These are phyloP conservation scores for Ictidomys tridecemlineatus DNA, from an alignment of 2,113 vertebrate species.

Conservation along the genomic window DNA sequence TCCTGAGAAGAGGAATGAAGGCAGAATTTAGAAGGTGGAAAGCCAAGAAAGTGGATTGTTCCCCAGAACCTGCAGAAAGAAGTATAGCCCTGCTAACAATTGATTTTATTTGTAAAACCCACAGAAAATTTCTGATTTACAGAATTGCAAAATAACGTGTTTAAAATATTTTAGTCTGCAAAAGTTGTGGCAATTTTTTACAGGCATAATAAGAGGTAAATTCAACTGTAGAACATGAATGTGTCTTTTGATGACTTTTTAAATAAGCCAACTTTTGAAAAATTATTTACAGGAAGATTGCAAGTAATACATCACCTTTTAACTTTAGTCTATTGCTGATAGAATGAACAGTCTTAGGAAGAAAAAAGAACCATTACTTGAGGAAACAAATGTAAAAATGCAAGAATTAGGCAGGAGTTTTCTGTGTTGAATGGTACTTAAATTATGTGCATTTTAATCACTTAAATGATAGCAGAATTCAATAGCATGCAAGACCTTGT, in stretches of 20 bases:
- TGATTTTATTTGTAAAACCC: background rate
- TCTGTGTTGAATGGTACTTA: slow-evolving; percentile 37
- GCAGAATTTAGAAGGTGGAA: background rate
- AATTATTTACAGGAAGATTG: background rate
- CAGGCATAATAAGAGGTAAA: background rate
- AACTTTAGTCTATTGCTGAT: slow-evolving; percentile 13
- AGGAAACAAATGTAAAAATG: slow-evolving; percentile 1
- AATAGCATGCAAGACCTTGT: background rate
- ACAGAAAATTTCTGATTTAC: background rate
- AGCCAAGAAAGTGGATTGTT: background rate
- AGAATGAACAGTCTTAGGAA: background rate
- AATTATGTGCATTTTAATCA: background rate
- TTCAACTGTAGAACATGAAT: background rate
- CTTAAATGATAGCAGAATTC: slow-evolving; percentile 27
- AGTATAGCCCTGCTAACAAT: background rate
- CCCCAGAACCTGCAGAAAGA: background rate
- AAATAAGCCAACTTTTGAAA: background rate
- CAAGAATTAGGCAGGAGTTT: background rate
- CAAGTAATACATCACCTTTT: background rate
- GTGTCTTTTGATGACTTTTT: background rate
- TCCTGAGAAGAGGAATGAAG: background rate
- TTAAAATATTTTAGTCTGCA: background rate
- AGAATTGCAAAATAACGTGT: background rate
- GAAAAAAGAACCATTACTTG: background rate
- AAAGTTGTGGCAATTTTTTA: background rate